A percentile compares a stretch with the other conserved stretches of the same genome.
phyloP scores from a whole-genome alignment of 2,888 invertebrate species.

The Galerucella nymphaeae region DNA sequence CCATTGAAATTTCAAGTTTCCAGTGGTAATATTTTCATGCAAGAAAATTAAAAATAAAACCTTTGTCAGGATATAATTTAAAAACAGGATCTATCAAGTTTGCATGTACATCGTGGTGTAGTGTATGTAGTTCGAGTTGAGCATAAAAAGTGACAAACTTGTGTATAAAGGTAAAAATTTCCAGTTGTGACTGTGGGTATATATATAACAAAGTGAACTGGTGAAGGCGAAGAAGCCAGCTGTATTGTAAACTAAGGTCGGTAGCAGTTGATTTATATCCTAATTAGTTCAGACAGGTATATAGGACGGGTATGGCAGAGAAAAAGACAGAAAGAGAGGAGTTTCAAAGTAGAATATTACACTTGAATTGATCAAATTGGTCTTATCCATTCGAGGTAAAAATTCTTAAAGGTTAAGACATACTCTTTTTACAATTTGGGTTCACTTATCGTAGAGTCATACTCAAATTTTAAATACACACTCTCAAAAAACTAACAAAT shows the following conservation, averaged over 20 bases:
- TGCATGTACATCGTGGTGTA: not conserved
- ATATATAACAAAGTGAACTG: slow-evolving; percentile 13
- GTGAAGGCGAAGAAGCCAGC: slow-evolving; percentile 43
- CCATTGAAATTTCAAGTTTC: not conserved
- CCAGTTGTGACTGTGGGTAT: not conserved
- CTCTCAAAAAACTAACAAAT: too few relatives aligned
- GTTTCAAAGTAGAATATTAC: slow-evolving; percentile 54
- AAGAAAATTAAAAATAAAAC: too few relatives aligned
- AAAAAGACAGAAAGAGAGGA: slow-evolving; percentile 30
- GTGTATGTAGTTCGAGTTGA: not conserved
- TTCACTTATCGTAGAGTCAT: too few relatives aligned
- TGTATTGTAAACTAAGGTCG: slow-evolving; percentile 49
- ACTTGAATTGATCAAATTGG: slow-evolving; percentile 56
- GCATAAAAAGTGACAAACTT: not conserved
- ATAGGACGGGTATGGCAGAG: slow-evolving; percentile 61
- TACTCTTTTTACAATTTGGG: not conserved
- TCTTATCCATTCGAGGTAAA: slow-evolving; percentile 46
- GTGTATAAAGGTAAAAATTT: not conserved
- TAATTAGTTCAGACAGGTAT: slow-evolving; percentile 65
- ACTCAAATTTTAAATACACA: too few relatives aligned
- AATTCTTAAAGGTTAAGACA: slow-evolving; percentile 5
- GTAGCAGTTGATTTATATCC: slow-evolving; percentile 63
- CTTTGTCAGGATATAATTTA: too few relatives aligned
- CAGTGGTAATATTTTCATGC: too few relatives aligned
- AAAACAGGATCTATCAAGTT: too few relatives aligned